These are phyloP conservation scores for Drosophila silvestris DNA, from an alignment of 2,888 invertebrate genomes.

Conservation along the genomic window DNA sequence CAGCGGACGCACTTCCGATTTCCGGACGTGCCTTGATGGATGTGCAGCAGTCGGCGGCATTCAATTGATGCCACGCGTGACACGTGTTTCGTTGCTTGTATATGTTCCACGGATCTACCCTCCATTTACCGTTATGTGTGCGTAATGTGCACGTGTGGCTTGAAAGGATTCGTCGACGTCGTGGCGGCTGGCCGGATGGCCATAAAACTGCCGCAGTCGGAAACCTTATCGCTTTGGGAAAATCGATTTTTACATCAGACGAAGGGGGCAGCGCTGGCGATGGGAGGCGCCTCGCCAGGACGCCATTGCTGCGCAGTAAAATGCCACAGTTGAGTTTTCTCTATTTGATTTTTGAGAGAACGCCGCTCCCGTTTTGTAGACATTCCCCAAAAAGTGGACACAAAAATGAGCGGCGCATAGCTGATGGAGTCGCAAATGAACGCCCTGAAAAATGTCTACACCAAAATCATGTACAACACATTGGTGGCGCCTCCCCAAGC, in stretches of 20 bases:
- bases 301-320: slow-evolving; percentile 77
- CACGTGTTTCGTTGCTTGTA: slow-evolving; percentile 63
- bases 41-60: slow-evolving; percentile 56
- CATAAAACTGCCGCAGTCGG: slow-evolving; percentile 58
- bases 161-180: slow-evolving; percentile 60
- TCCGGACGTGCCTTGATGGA: slow-evolving; percentile 67
- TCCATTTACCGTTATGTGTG: slow-evolving; percentile 43
- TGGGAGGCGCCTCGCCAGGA: slow-evolving; percentile 65
- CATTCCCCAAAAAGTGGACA: slow-evolving; percentile 27
- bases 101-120: slow-evolving; percentile 47
- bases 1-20: slow-evolving; percentile 65
- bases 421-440: slow-evolving; percentile 59
- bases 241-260: slow-evolving; percentile 61
- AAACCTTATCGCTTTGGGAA: slow-evolving; percentile 76
- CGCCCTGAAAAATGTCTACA: slow-evolving; percentile 62
- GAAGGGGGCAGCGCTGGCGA: slow-evolving; percentile 3
- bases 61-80: slow-evolving; percentile 67
- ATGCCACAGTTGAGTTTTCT: slow-evolving; percentile 5
- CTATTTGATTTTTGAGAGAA: neutral
- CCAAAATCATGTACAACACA: slow-evolving; percentile 34
- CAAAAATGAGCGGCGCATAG: slow-evolving; percentile 43
- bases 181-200: slow-evolving; percentile 53
- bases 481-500: slow-evolving; percentile 22
- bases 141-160: slow-evolving; percentile 69
- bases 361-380: slow-evolving; percentile 22